phyloP scores from a whole-genome alignment of 2,797 vertebrate species.

The Platyrinchus mystaceus region DNA sequence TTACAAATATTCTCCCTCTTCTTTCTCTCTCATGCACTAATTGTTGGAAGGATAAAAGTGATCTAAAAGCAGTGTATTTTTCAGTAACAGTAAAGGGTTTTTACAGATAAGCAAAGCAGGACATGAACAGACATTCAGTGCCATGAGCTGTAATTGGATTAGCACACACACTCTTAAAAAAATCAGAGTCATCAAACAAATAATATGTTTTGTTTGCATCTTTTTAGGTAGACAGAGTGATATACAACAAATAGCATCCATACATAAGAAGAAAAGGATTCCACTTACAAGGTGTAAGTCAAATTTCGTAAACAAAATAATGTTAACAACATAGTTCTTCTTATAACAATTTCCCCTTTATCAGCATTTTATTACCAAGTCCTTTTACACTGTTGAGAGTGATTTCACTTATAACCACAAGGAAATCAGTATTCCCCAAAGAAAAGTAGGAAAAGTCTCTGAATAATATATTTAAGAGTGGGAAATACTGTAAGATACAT shows the following conservation, averaged over 20 bases:
- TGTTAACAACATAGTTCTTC: not conserved
- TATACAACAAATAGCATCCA: not conserved
- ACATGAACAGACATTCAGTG: not conserved
- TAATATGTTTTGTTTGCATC: not conserved
- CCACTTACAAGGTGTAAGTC: not conserved
- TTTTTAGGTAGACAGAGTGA: not conserved
- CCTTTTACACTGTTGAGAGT: not conserved
- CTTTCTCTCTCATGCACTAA: not conserved
- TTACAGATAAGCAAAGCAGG: not conserved
- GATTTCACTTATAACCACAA: not conserved
- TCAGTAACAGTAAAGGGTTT: not conserved
- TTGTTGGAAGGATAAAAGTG: not conserved
- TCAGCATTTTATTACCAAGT: not conserved
- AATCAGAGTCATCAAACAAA: not conserved
- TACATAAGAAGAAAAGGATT: not conserved
- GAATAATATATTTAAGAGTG: not conserved
- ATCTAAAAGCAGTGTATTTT: not conserved
- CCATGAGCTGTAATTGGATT: not conserved
- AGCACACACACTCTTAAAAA: not conserved
- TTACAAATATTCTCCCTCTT: not conserved
- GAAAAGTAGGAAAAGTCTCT: not conserved
- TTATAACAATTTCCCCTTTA: not conserved
- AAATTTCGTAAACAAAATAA: not conserved
- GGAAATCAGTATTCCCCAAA: not conserved
- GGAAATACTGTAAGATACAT: not conserved